These are phyloP conservation scores for Lytechinus variegatus DNA, from an alignment of 35 echinoderm and acorn worm genomes.

Conservation along the genomic window DNA sequence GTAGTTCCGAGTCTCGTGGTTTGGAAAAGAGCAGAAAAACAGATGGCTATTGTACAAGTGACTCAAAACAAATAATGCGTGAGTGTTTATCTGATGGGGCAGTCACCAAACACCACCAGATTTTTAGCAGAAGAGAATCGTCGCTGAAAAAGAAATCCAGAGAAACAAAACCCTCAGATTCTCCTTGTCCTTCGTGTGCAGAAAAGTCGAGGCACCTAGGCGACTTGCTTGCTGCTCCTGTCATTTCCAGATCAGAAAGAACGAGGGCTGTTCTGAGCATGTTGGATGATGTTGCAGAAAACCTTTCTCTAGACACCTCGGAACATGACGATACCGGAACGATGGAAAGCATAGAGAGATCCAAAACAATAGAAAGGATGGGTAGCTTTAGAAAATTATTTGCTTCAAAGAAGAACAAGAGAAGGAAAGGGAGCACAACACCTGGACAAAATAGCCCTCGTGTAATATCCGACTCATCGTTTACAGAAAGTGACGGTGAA, in stretches of 20 bases:
- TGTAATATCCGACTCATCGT: not conserved
- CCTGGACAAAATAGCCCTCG: not conserved
- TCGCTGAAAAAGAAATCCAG: not conserved
- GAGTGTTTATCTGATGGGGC: not conserved
- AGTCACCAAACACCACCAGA: not conserved
- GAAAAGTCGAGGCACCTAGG: not conserved
- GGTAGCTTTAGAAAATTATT: not conserved
- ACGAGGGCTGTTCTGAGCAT: constrained; percentile 23
- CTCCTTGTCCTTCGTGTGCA: not conserved
- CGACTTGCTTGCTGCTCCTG: not conserved
- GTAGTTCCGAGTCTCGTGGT: not conserved
- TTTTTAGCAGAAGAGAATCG: not conserved
- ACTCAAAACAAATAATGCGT: not conserved
- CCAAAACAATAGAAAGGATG: not conserved
- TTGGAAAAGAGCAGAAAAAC: not conserved
- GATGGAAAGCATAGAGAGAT: not conserved
- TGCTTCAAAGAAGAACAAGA: not conserved
- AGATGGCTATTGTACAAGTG: not conserved
- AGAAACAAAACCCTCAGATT: not conserved
- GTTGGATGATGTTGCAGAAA: constrained; percentile 4
- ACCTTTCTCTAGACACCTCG: not conserved
- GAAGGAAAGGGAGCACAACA: not conserved
- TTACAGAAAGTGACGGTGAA: not conserved
- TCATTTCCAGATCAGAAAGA: not conserved
- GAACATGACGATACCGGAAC: not conserved